Evolutionary conservation across 2,797 vertebrate species (phyloP).

Genomic region (Artibeus lituratus): DNA sequence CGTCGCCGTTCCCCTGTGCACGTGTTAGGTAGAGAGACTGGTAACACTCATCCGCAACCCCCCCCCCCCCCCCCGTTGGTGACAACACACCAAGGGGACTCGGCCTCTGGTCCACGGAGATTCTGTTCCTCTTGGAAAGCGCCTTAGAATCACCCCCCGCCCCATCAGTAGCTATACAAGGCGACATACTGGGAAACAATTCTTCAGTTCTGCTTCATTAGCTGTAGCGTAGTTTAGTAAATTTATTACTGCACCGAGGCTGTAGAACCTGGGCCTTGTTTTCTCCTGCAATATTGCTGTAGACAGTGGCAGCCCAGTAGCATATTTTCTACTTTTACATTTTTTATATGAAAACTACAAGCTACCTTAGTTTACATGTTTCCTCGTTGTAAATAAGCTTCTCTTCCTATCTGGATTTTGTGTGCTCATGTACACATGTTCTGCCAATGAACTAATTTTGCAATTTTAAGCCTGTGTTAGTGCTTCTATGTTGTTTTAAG

Average conservation of each 20-base stretch:
- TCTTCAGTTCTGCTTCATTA: constrained; percentile 38
- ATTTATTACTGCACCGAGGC: constrained; percentile 76
- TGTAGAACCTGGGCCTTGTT: constrained; percentile 45
- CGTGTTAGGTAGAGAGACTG: too few species aligned
- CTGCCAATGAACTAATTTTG: constrained; percentile 49
- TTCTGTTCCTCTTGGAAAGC: not conserved
- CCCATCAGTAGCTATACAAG: not conserved
- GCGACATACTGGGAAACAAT: constrained; percentile 19
- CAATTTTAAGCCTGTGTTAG: constrained; percentile 64
- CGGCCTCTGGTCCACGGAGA: not conserved
- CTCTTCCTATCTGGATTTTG: constrained; percentile 37
- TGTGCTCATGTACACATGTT: constrained; percentile 59
- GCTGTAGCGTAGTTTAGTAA: constrained; percentile 64
- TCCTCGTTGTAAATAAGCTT: constrained; percentile 77
- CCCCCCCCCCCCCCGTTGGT: not conserved
- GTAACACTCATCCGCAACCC: too few species aligned
- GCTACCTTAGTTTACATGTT: constrained; percentile 58
- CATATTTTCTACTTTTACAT: constrained; percentile 55
- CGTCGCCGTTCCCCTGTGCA: fast-evolving
- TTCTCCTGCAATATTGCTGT: constrained; percentile 65
- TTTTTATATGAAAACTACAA: constrained; percentile 57
- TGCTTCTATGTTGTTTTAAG: constrained; percentile 67
- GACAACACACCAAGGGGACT: not conserved
- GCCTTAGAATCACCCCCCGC: not conserved
- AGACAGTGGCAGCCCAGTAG: constrained; percentile 47